phyloP scores from a whole-genome alignment of 2,113 vertebrate species.

The Sylvietta virens region DNA sequence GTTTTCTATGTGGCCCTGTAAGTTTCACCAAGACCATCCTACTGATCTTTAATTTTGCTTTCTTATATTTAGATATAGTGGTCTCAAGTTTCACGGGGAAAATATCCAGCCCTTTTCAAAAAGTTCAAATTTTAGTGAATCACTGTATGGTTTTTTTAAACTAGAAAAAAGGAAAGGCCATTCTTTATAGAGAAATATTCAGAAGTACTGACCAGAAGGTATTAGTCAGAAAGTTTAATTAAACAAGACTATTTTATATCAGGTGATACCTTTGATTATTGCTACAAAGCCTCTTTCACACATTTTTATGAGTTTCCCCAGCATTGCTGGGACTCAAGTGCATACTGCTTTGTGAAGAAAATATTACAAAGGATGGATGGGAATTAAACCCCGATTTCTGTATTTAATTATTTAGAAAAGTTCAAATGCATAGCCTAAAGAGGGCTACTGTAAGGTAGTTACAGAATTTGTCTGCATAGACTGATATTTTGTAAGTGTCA shows the following conservation, averaged over 20 bases:
- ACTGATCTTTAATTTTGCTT: neutral
- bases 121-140: neutral
- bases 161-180: neutral
- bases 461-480: neutral
- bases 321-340: neutral
- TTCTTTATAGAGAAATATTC: neutral
- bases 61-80: neutral
- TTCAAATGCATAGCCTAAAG: neutral
- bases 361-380: neutral
- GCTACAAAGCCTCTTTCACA: neutral
- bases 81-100: neutral
- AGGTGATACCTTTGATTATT: neutral
- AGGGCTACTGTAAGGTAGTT: neutral
- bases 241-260: neutral
- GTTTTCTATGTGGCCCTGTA: neutral
- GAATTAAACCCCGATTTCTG: neutral
- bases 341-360: neutral
- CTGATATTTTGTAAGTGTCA: neutral
- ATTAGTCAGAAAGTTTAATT: neutral
- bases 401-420: neutral
- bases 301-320: neutral
- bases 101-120: neutral
- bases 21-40: neutral
- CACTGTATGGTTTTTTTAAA: neutral
- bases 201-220: neutral